Evolutionary conservation across 2,797 vertebrate genomes (phyloP).

Genomic region (Eremophila alpestris): DNA sequence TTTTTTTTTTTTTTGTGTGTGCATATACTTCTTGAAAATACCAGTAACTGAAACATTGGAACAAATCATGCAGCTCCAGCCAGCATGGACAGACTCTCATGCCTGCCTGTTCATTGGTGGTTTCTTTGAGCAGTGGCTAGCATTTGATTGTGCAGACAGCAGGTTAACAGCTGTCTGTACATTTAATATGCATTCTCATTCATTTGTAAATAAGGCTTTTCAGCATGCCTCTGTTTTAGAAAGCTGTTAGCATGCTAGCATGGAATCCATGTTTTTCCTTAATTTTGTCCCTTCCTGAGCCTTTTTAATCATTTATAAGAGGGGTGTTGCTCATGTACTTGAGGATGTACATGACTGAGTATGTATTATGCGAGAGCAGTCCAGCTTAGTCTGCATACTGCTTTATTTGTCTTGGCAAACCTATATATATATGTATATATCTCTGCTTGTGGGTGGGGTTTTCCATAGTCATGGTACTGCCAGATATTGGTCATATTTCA

Average conservation of each 20-base stretch:
- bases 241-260: background rate
- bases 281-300: background rate
- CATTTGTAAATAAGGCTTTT: background rate
- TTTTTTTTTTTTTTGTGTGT: background rate
- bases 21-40: background rate
- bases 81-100: fast-evolving
- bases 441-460: constrained; percentile 15
- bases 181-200: background rate
- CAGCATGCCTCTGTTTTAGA: background rate
- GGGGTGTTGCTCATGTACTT: background rate
- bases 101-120: background rate
- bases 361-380: background rate
- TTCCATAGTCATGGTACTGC: background rate
- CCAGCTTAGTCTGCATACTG: background rate
- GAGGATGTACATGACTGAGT: background rate
- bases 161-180: background rate
- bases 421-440: background rate
- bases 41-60: background rate
- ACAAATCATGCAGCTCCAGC: fast-evolving
- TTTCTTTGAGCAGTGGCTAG: background rate
- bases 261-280: background rate
- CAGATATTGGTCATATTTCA: constrained; percentile 2
- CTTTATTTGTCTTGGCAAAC: constrained; percentile 51
- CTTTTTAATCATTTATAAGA: background rate
- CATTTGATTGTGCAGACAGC: background rate